Base-by-base conservation (phyloP, 2,113 vertebrate species). In the Bujurquina vittata region DNA sequence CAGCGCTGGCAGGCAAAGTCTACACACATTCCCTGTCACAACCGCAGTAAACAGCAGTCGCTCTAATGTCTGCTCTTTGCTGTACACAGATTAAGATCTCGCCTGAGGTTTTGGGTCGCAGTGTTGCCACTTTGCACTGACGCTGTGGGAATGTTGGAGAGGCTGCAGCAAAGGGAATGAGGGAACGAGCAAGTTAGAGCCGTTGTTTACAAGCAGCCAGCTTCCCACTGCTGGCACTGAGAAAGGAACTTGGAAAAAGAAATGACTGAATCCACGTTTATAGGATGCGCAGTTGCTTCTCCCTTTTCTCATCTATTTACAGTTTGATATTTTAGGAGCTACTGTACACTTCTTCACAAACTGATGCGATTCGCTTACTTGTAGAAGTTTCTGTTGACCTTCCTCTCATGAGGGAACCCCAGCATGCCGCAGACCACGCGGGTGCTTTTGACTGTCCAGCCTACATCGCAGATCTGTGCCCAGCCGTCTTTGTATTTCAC, bases 301-400 rank as follows among this genome's bases (percentile, higher is more conserved):
- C 29, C 43, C 12, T 46, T 72, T 72, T 12, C 3, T 43, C 29
- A 11, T 69, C 2, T 52, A 31, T 72, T 72, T 8, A 72, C 10
- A 31, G 67, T 31, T 69, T 52, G 6, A 0, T 46, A 69, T 31
- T 69, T 69, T 52, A 20, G 52, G 23, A 69, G 49, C 14, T 3
- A 31, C 29, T 31, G 4, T 12, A 52, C 4, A 10, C 0, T 3
- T 49, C n/a, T 60, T n/a, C 4, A 23, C 15, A 15, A 52, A 0
- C 43, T n/a, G 15, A 58, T 18, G 22, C 3, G 1, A 2, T 31
- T 54, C 33, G 89, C 96, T 97, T 92, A 99, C 98, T 96, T 99
- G 96, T 99, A 99, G 93, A 99, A 97, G 94, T 96, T 98, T 86
- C 93, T 95, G 96, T 99, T 99, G 95, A 97, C 95, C 80, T 97